Conservation (phyloP, 2,888 invertebrate genomes). For the Mimumesa dahlbomi region DNA sequence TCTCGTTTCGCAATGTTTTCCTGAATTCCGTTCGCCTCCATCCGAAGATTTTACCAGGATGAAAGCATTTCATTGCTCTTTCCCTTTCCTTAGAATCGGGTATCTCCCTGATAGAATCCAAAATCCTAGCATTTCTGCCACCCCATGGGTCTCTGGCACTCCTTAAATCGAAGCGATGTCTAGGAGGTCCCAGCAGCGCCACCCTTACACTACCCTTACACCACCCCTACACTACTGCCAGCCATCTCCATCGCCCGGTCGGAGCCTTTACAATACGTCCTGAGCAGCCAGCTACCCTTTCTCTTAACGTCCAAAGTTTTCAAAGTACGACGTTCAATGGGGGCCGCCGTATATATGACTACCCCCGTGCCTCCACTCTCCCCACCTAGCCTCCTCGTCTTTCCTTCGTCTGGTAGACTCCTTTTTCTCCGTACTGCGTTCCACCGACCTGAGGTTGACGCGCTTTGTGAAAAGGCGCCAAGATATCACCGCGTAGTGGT, state of each 20-base stretch:
- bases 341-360: slow-evolving; percentile 69
- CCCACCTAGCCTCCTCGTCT: slow-evolving; percentile 34
- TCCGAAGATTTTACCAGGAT: slow-evolving; percentile 51
- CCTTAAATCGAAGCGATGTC: slow-evolving; percentile 70
- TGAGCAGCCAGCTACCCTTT: slow-evolving; percentile 77
- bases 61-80: slow-evolving; percentile 54
- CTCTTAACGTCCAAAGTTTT: slow-evolving; percentile 80
- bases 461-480: slow-evolving; percentile 67
- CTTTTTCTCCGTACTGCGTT: slow-evolving; percentile 51
- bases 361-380: slow-evolving; percentile 55
- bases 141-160: slow-evolving; percentile 58
- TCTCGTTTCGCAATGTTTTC: slow-evolving; percentile 49
- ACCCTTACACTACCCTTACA: too few species aligned
- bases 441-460: slow-evolving; percentile 61
- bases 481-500: slow-evolving; percentile 59
- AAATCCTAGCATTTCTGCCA: slow-evolving; percentile 65
- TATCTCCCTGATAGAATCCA: slow-evolving; percentile 65
- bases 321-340: slow-evolving; percentile 79
- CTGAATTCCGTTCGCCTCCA: slow-evolving; percentile 35
- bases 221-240: slow-evolving; percentile 50
- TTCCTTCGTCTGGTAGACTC: slow-evolving; percentile 41
- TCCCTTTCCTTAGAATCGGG: slow-evolving; percentile 11
- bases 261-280: slow-evolving; percentile 78
- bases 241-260: slow-evolving; percentile 54
- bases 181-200: slow-evolving; percentile 65